phyloP scores from a whole-genome alignment of 2,113 vertebrate genomes.

The Geococcyx californianus region DNA sequence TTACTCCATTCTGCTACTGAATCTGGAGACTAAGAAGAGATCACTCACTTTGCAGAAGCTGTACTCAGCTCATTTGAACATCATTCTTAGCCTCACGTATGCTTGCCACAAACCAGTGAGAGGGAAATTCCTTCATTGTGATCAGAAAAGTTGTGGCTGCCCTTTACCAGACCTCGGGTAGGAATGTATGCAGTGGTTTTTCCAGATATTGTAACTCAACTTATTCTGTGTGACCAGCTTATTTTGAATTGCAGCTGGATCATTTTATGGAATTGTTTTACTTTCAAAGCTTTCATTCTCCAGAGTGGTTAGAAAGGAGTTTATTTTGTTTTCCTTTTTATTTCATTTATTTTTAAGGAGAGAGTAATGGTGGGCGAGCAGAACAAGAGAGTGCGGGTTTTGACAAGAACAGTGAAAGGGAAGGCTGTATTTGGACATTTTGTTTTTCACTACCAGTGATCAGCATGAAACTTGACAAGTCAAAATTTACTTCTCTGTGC shows the following conservation, averaged over 20 bases:
- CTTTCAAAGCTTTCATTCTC: conserved; percentile 9
- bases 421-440: conserved; percentile 46
- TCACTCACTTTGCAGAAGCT: background rate
- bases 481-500: conserved; percentile 56
- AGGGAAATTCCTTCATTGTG: conserved; percentile 57
- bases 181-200: conserved; percentile 52
- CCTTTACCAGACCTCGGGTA: conserved; percentile 19
- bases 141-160: conserved; percentile 58
- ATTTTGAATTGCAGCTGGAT: conserved; percentile 37
- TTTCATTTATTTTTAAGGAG: conserved; percentile 48
- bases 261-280: conserved; percentile 56
- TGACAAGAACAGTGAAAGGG: conserved; percentile 4
- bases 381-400: background rate
- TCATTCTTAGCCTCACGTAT: background rate
- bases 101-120: conserved; percentile 27
- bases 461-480: conserved; percentile 54
- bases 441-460: conserved; percentile 35
- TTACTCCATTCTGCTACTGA: background rate
- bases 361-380: background rate
- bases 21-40: background rate
- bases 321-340: conserved; percentile 45
- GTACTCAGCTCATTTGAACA: background rate
- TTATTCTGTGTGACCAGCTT: background rate
- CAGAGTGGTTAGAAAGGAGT: background rate
- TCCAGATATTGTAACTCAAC: conserved; percentile 35